Evolutionary conservation across 1,140 invertebrate genomes (phyloP), one percentile per base, ranked within the genome.

Genomic region (Trachymyrmex cornetzi): DNA sequence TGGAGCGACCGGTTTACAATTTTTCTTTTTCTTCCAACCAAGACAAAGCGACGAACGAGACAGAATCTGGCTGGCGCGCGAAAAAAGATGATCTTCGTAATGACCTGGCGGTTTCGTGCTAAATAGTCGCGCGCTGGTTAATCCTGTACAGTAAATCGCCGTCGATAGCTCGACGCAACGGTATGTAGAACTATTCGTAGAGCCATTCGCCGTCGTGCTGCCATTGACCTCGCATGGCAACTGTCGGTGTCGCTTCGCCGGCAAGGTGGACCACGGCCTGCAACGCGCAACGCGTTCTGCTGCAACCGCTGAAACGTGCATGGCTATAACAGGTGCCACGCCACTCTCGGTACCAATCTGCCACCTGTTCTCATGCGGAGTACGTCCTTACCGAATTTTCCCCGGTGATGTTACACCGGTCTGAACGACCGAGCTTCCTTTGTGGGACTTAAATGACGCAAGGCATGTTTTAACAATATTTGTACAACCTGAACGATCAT

Each of bases 201-300:
- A 48, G 6, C 57, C 48, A 55, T 57, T 77, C 67, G 53, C 38
- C 24, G 48, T 64, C 22, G 48, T 59, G n/a, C 87, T 90, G 90
- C 81, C 89, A 80, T 66, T 90, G 89, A 91, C 90, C 90, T 91
- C 89, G 77, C 90, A 71, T 90, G 63, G 90, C 85, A 91, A 91
- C 90, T 87, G 74, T 87, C 63, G 72, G 74, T 53, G 72, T 86
- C 48, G 44, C 72, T 80, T 69, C 22, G n/a, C 59, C 19, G 38
- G 71, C 59, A 66, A 88, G 57, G 57, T 81, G 53, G 24, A 81
- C 22, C 75, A 30, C 19, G 30, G 30, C 27, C 3, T n/a, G 30
- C 30, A 19, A 7, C 5, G 7, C 22, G 44, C 27, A 24, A 44
- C 14, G 19, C 22, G n/a, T 48, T 59, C 22, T 30, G 19, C 50